Percentiles rank a stretch among this genome's conserved stretches.
Conservation (phyloP, 2,888 invertebrate species). For the Empis stercorea region DNA sequence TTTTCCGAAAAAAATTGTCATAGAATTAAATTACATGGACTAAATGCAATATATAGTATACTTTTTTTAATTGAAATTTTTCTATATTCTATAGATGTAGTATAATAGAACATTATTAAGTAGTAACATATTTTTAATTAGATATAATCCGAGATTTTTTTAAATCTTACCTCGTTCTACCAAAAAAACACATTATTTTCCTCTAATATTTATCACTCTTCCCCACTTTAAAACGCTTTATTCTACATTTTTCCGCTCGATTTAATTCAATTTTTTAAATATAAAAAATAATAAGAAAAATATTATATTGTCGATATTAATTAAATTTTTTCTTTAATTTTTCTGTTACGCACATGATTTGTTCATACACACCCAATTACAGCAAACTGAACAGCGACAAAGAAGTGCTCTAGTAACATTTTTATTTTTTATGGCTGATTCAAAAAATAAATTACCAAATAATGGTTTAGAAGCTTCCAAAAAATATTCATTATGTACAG, state of each 20-base stretch:
- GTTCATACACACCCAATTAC: background rate
- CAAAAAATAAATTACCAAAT: constrained; percentile 10
- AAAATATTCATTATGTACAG: constrained; percentile 14
- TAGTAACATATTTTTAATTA: too few relatives aligned
- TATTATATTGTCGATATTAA: background rate
- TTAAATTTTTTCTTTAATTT: constrained; percentile 9
- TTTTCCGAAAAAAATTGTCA: too few relatives aligned
- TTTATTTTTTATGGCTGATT: constrained; percentile 29
- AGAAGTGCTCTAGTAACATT: constrained; percentile 45
- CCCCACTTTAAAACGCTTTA: too few relatives aligned
- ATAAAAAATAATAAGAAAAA: background rate
- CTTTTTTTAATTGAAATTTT: too few relatives aligned
- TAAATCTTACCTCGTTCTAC: too few relatives aligned
- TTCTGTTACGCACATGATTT: too few relatives aligned
- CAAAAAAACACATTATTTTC: background rate
- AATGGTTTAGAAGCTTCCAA: background rate
- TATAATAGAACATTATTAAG: too few relatives aligned
- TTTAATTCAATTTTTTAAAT: background rate
- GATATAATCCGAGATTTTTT: too few relatives aligned
- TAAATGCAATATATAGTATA: too few relatives aligned
- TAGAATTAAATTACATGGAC: too few relatives aligned
- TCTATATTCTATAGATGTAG: too few relatives aligned
- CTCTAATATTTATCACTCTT: too few relatives aligned
- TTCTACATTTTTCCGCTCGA: background rate
- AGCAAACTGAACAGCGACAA: constrained; percentile 46